phyloP scores from a whole-genome alignment of 1,140 invertebrate species.

The Diorhabda sublineata region DNA sequence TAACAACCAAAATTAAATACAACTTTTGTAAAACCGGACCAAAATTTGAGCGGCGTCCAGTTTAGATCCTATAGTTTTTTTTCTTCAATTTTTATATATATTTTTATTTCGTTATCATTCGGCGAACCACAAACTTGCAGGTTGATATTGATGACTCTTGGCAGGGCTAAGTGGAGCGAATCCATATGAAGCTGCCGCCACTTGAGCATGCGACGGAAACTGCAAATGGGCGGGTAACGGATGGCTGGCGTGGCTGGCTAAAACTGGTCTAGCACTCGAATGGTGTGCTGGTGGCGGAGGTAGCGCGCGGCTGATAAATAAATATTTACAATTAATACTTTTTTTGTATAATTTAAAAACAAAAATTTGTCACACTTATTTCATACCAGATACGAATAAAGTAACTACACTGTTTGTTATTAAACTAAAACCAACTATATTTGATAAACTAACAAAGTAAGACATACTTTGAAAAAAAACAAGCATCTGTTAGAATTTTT shows the following conservation, averaged over 20 bases:
- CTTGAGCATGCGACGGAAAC: conserved; percentile 62
- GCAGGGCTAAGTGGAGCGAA: conserved; percentile 69
- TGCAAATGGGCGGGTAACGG: conserved; percentile 83
- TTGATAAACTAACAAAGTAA: no score
- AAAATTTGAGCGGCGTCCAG: conserved; percentile 4
- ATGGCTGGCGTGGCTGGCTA: conserved; percentile 68
- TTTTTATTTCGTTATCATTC: conserved; percentile 49
- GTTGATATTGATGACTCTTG: conserved; percentile 67
- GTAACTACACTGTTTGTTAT: no score
- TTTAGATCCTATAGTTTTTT: background rate
- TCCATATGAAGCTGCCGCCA: conserved; percentile 60
- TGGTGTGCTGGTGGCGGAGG: conserved; percentile 83
- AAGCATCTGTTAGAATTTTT: no score
- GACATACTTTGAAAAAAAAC: no score
- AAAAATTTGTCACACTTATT: background rate
- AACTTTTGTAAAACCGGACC: conserved; percentile 6
- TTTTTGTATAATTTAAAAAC: background rate
- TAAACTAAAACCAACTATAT: no score
- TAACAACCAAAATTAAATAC: conserved; percentile 13
- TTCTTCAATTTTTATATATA: conserved; percentile 9
- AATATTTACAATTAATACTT: background rate
- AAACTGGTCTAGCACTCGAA: conserved; percentile 68
- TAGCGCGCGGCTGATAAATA: conserved; percentile 60
- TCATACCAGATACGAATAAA: no score
- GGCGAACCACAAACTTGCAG: conserved; percentile 70